Conservation (phyloP, 1,140 invertebrate genomes). For the Branchinecta lindahli region DNA sequence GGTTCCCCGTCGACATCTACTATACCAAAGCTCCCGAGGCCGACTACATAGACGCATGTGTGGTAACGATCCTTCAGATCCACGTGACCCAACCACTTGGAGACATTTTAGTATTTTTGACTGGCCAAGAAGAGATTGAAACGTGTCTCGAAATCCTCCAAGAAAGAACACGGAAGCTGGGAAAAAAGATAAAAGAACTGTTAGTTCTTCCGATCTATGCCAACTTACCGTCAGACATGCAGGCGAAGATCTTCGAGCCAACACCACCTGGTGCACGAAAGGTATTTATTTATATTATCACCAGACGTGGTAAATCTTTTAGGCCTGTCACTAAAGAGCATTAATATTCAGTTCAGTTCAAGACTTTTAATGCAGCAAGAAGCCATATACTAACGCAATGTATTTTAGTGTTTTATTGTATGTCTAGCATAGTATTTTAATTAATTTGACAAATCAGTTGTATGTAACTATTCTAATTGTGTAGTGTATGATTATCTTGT, state of each 20-base stretch:
- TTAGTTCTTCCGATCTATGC: conserved; percentile 94
- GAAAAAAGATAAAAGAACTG: conserved; percentile 81
- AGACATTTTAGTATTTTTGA: conserved; percentile 92
- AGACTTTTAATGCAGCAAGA: too few relatives aligned
- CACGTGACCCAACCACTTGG: conserved; percentile 89
- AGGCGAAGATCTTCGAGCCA: conserved; percentile 93
- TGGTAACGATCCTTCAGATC: conserved; percentile 92
- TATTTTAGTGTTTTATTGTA: too few relatives aligned
- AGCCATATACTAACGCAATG: not conserved
- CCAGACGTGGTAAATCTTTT: too few relatives aligned
- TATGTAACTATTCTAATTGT: too few relatives aligned
- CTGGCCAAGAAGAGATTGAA: conserved; percentile 89
- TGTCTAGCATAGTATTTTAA: too few relatives aligned
- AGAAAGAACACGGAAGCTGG: conserved; percentile 74
- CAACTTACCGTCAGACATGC: conserved; percentile 95
- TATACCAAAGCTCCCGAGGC: conserved; percentile 98
- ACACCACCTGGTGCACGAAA: conserved; percentile 86
- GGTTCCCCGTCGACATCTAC: conserved; percentile 83
- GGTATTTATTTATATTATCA: conserved; percentile 27
- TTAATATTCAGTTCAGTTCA: not conserved
- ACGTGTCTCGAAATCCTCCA: conserved; percentile 82
- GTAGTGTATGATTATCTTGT: too few relatives aligned
- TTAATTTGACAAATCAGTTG: too few relatives aligned
- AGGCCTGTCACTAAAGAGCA: not conserved
- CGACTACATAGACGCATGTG: conserved; percentile 93